Percentiles rank a stretch among this genome's conserved stretches.
Conservation (phyloP, 2,888 invertebrate genomes). For the Tillus elongatus region DNA sequence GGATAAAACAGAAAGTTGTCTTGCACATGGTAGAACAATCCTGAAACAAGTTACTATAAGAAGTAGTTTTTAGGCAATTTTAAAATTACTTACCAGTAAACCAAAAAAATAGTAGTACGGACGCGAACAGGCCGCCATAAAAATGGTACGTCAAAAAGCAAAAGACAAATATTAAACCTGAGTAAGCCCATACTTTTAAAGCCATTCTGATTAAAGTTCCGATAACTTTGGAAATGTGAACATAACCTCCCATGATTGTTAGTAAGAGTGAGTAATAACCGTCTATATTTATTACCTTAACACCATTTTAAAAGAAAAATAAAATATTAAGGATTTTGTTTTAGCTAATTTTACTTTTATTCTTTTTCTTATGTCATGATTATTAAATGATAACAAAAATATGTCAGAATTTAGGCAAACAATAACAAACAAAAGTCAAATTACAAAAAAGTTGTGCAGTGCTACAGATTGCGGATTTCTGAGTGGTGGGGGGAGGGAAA, state of each 20-base stretch:
- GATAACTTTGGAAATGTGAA: slow-evolving; percentile 38
- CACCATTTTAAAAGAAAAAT: no score
- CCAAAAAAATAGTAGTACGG: slow-evolving; percentile 59
- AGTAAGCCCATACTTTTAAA: slow-evolving; percentile 69
- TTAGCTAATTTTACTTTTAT: no score
- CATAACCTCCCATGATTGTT: slow-evolving; percentile 42
- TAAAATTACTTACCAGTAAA: slow-evolving; percentile 52
- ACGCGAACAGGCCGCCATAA: slow-evolving; percentile 67
- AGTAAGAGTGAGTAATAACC: no score
- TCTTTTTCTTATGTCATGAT: no score
- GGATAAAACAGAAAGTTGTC: slow-evolving; percentile 84
- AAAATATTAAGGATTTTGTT: no score
- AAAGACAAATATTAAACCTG: slow-evolving; percentile 61
- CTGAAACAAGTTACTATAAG: slow-evolving; percentile 42
- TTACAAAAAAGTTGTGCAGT: no score
- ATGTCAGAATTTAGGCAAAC: no score
- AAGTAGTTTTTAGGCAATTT: not conserved
- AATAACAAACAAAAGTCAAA: no score
- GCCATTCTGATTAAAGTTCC: slow-evolving; percentile 47
- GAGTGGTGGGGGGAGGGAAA: no score
- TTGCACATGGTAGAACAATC: slow-evolving; percentile 75
- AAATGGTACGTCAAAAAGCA: slow-evolving; percentile 75
- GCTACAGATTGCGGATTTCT: no score
- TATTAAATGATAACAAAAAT: no score
- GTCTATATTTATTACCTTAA: no score